Evolutionary conservation across 2,888 invertebrate genomes (phyloP), one percentile per base, ranked within the genome.

Genomic region (Teinopalpus imperialis): DNA sequence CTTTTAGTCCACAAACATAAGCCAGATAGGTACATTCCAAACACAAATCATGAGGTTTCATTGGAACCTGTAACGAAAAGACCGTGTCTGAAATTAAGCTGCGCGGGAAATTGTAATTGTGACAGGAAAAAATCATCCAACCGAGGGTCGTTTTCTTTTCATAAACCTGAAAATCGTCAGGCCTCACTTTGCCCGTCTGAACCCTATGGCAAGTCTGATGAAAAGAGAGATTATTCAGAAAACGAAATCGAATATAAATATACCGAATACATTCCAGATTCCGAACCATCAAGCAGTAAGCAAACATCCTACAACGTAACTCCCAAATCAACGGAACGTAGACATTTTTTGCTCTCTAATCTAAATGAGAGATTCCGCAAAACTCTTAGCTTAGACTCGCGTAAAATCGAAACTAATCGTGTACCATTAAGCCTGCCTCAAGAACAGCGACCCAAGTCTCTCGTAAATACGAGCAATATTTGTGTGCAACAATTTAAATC

Each of bases 181-280:
- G 66, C 74, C 0, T 75, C 76, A 24, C 48, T 75, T 23, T 74
- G 74, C 34, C 74, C 72, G 2, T 79, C 77, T 3, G 82, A 81
- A 48, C 66, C 73, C 0, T 78, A 79, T 47, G 69, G 65, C 1
- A 64, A 54, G 39, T 36, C 56, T 9, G 63, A 66, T 29, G 65
- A 67, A 12, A 59, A 58, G 2, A 80, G 69, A 63, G 83, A 87
- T 55, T 72, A 57, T 44, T 81, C 85, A 1, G 87, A 88, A 60
- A 80, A 80, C 61, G 87, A 88, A 29, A 87, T 88, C 49, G 87
- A 88, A 61, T 87, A 80, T 60, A 88, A 87, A 60, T 88, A 87
- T 52, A 81, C 81, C 47, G 87, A 88, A 67, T 76, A 82, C 77
- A 78, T 79, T 74, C 78, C 83, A 63, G 71, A 80, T 54, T 58